These are phyloP conservation scores for Eidolon helvum DNA, from an alignment of 2,113 vertebrate genomes.

Conservation along the genomic window DNA sequence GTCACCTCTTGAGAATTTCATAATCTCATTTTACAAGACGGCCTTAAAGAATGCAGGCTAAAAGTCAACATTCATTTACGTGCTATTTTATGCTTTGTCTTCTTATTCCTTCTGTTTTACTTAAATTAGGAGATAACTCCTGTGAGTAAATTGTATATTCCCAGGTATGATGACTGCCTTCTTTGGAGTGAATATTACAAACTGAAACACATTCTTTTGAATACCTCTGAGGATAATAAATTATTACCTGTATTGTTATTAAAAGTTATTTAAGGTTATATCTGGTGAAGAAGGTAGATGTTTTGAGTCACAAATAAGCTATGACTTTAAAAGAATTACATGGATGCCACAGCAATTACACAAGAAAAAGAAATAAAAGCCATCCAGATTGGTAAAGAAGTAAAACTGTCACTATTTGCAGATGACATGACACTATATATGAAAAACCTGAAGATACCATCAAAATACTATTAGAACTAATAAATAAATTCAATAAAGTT, in stretches of 20 bases:
- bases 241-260: neutral
- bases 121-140: neutral
- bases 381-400: neutral
- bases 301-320: neutral
- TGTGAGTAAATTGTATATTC: neutral
- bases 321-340: neutral
- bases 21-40: neutral
- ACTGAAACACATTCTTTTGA: neutral
- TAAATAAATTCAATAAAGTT: neutral
- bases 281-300: neutral
- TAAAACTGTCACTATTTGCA: neutral
- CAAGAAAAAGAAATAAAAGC: neutral
- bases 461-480: neutral
- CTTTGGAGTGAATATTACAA: neutral
- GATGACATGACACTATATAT: neutral
- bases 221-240: neutral
- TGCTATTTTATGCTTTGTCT: constrained; percentile 3
- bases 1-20: neutral
- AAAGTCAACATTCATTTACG: neutral
- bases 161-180: neutral
- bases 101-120: constrained; percentile 31
- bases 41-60: neutral
- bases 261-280: neutral
- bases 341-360: neutral
- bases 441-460: neutral